Conservation (phyloP, 1,140 invertebrate genomes). For the Lordiphosa clarofinis region DNA sequence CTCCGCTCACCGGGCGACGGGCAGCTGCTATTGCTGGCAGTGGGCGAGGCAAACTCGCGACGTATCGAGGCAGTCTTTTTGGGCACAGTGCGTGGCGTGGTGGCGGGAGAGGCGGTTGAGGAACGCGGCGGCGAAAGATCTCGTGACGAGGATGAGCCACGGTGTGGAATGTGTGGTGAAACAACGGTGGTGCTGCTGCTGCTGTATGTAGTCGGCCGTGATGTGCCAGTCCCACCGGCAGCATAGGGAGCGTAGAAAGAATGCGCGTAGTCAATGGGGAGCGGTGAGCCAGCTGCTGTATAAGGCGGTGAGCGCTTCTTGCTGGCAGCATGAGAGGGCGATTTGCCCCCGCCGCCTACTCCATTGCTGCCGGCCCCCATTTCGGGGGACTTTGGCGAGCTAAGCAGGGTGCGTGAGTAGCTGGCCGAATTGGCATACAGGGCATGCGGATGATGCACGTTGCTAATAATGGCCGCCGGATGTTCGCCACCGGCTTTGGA, state of each 20-base stretch:
- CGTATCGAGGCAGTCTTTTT: constrained; percentile 79
- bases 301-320: constrained; percentile 76
- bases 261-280: constrained; percentile 61
- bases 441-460: constrained; percentile 52
- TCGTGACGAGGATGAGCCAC: constrained; percentile 27
- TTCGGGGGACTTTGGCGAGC: constrained; percentile 71
- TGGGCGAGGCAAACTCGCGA: constrained; percentile 77
- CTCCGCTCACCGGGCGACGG: constrained; percentile 62
- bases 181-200: constrained; percentile 1
- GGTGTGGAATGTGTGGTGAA: constrained; percentile 45
- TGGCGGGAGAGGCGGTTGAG: constrained; percentile 54
- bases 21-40: constrained; percentile 60
- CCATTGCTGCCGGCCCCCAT: constrained; percentile 49
- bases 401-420: constrained; percentile 48
- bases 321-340: constrained; percentile 55
- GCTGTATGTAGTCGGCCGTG: constrained; percentile 6
- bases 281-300: constrained; percentile 47
- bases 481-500: constrained; percentile 48
- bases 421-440: constrained; percentile 43
- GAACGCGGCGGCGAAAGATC: constrained; percentile 60
- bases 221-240: constrained; percentile 18
- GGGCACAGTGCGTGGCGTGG: constrained; percentile 75
- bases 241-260: constrained; percentile 60
- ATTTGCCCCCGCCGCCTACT: constrained; percentile 36
- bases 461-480: constrained; percentile 62